phyloP scores from a whole-genome alignment of 1,140 invertebrate species.

The Sweltsa coloradensis region DNA sequence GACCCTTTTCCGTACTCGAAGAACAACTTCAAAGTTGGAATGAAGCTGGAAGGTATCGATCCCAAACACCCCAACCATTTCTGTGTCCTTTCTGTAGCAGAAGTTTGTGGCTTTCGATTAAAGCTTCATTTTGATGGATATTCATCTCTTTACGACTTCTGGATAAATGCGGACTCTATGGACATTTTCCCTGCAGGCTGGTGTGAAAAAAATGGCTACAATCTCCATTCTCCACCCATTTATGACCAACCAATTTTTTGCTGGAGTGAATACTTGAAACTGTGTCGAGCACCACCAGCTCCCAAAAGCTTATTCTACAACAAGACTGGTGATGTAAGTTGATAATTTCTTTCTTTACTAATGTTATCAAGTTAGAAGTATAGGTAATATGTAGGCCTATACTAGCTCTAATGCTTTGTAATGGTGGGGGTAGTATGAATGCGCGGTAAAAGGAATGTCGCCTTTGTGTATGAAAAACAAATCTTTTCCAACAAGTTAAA shows the following conservation, averaged over 20 bases:
- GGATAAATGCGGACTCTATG: conserved; percentile 81
- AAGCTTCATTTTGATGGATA: conserved; percentile 89
- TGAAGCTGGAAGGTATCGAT: conserved; percentile 91
- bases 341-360: too few relatives aligned
- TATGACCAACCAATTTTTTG: conserved; percentile 50
- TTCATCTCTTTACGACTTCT: conserved; percentile 82
- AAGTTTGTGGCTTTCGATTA: conserved; percentile 67
- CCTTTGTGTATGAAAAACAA: too few relatives aligned
- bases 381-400: too few relatives aligned
- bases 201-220: conserved; percentile 70
- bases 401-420: too few relatives aligned
- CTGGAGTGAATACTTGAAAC: conserved; percentile 76
- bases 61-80: conserved; percentile 79
- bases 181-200: conserved; percentile 90
- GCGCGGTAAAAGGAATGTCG: too few relatives aligned
- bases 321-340: conserved; percentile 40
- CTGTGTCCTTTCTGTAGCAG: conserved; percentile 76
- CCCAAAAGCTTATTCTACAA: conserved; percentile 64
- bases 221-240: conserved; percentile 62
- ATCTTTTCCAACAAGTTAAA: too few relatives aligned
- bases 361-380: too few relatives aligned
- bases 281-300: conserved; percentile 61
- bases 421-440: too few relatives aligned
- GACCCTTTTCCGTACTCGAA: conserved; percentile 57
- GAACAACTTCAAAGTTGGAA: conserved; percentile 68